A percentile compares a stretch with the other conserved stretches of the same genome.
Evolutionary conservation across 1,140 invertebrate species (phyloP).

Genomic region (Agraylea sexmaculata): DNA sequence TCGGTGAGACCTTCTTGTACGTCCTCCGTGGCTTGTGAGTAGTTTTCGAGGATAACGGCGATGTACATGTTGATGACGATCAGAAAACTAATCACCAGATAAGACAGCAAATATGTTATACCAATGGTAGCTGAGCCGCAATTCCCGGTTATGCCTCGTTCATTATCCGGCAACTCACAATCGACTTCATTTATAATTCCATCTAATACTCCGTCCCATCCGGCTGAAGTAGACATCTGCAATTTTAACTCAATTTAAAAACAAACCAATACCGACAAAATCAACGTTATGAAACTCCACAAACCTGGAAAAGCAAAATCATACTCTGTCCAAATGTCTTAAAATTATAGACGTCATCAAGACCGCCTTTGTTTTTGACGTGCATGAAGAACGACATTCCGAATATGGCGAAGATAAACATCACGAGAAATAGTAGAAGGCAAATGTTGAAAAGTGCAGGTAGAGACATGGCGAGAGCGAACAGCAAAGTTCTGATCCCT

Average conservation of each 20-base stretch:
- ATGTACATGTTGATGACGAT: slow-evolving; percentile 99
- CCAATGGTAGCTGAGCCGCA: slow-evolving; percentile 88
- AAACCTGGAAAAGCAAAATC: slow-evolving; percentile 91
- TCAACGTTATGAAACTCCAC: slow-evolving; percentile 13
- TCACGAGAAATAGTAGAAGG: slow-evolving; percentile 91
- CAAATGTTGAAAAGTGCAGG: slow-evolving; percentile 98
- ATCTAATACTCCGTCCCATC: slow-evolving; percentile 91
- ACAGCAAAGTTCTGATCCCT: slow-evolving; percentile 92
- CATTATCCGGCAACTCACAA: slow-evolving; percentile 76
- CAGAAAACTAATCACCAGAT: slow-evolving; percentile 94
- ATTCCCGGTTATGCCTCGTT: slow-evolving; percentile 76
- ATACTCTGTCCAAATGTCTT: slow-evolving; percentile 97
- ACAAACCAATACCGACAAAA: not conserved
- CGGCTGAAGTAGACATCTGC: slow-evolving; percentile 95
- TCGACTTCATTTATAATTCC: slow-evolving; percentile 93
- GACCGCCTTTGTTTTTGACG: slow-evolving; percentile 83
- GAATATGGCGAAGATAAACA: slow-evolving; percentile 99
- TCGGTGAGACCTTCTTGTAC: slow-evolving; percentile 96
- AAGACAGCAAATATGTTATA: slow-evolving; percentile 88
- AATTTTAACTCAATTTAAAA: not conserved
- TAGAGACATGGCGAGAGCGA: slow-evolving; percentile 94
- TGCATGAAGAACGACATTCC: slow-evolving; percentile 99
- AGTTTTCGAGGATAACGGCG: slow-evolving; percentile 97
- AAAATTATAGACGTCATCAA: slow-evolving; percentile 97
- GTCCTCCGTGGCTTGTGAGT: slow-evolving; percentile 95